phyloP scores from a whole-genome alignment of 2,888 invertebrate genomes.

The Trachelus iudaicus region DNA sequence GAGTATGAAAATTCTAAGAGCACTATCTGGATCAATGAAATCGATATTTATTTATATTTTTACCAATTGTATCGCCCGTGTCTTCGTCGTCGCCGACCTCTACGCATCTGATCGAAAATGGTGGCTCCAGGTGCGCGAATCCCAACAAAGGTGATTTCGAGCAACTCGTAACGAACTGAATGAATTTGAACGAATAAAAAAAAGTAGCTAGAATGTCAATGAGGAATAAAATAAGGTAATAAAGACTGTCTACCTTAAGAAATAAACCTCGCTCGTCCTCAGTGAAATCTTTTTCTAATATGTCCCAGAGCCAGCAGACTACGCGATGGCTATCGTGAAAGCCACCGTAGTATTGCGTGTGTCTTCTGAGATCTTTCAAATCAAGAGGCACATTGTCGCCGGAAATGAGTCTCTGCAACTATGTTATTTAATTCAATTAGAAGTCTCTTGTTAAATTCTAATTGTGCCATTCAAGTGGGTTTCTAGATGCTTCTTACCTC shows the following conservation, averaged over 20 bases:
- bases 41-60: constrained; percentile 24
- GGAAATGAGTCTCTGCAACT: constrained; percentile 93
- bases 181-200: neutral
- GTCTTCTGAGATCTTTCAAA: constrained; percentile 84
- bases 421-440: constrained; percentile 37
- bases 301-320: constrained; percentile 99
- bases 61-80: constrained; percentile 86
- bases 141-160: constrained; percentile 97
- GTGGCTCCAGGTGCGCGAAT: constrained; percentile 96
- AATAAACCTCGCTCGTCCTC: constrained; percentile 93
- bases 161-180: constrained; percentile 91
- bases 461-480: neutral
- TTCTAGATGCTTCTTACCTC: constrained; percentile 71
- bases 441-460: neutral
- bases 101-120: constrained; percentile 98
- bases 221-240: constrained; percentile 5
- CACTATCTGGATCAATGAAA: neutral
- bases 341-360: constrained; percentile 99
- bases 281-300: constrained; percentile 93
- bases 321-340: constrained; percentile 98
- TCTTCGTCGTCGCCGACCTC: constrained; percentile 99
- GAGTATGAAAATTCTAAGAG: constrained; percentile 5
- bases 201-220: neutral
- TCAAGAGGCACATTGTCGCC: constrained; percentile 96
- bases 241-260: constrained; percentile 76